These are phyloP conservation scores for Hypomesus transpacificus DNA, from an alignment of 2,113 vertebrate genomes.

Conservation along the genomic window DNA sequence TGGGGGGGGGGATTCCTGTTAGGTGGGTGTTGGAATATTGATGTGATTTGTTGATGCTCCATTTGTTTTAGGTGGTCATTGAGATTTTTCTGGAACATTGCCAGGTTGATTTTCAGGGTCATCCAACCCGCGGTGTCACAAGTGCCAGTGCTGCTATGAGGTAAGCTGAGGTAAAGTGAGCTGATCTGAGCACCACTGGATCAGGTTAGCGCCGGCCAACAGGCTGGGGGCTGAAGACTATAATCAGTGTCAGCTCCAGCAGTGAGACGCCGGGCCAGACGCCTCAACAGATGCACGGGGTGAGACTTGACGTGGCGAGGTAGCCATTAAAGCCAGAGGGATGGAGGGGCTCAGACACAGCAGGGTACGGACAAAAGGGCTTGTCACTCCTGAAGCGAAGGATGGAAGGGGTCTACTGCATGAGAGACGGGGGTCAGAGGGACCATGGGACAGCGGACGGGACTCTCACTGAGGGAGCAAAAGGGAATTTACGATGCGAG, in stretches of 20 bases:
- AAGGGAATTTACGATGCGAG: background rate
- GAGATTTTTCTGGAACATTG: too few species aligned
- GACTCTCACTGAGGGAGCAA: constrained; percentile 7
- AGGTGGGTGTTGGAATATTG: too few species aligned
- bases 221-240: constrained; percentile 69
- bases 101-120: too few species aligned
- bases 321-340: constrained; percentile 35
- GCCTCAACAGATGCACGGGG: constrained; percentile 12
- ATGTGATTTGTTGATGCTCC: too few species aligned
- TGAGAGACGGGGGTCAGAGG: constrained; percentile 45
- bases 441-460: constrained; percentile 53
- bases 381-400: constrained; percentile 54
- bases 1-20: too few species aligned
- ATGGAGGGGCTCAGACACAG: constrained; percentile 14
- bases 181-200: background rate
- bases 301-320: constrained; percentile 23
- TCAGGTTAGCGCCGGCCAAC: constrained; percentile 56
- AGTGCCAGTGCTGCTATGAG: constrained; percentile 1
- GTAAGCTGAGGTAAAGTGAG: background rate
- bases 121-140: too few species aligned
- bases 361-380: constrained; percentile 57
- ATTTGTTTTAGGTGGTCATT: too few species aligned
- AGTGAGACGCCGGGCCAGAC: constrained; percentile 58
- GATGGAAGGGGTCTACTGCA: constrained; percentile 45
- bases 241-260: constrained; percentile 73